Evolutionary conservation across 2,888 invertebrate species (phyloP), one percentile per base, ranked within the genome.

Genomic region (Alviniconcha strummeri): DNA sequence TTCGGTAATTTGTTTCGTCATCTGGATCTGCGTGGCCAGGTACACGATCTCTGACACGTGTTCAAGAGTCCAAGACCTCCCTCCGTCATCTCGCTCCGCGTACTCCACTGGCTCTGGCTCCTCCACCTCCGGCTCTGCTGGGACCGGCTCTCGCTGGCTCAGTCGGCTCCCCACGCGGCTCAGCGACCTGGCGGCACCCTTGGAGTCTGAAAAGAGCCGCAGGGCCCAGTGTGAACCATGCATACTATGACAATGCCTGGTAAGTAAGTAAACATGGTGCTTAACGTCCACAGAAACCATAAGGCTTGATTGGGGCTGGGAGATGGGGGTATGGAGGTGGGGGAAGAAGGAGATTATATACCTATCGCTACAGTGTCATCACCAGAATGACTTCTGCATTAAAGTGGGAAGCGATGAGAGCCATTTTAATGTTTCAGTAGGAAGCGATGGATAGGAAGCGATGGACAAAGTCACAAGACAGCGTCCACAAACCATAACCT

Each of bases 21-120:
- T 88, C 87, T 93, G 90, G 55, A 93, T 89, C 83, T 91, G 91
- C 13, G 91, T 92, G 17, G 90, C 90, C 82, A 93, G 88, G 86
- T 92, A 89, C 17, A 92, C 91, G 19, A 93, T 88, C 86, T 93
- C 92, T 13, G 91, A 89, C 83, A 92, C 91, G 86, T 92, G 91
- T 82, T 93, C 92, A 77, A 93, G 89, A 1, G 90, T 90, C 93
- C 93, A 93, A 1, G 92, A 92, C 52, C 87, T 84, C 52, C 83
- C 83, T 15, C 83, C 83, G 55, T 81, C 84, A 13, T 84, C 84
- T 4, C 75, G 72, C 54, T 75, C 84, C 57, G 78, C 64, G 19
- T 83, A 82, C 67, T 82, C 83, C 57, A 83, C 79, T 19, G 82
- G 82, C 36, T 84, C 80, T 36, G 15, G 15, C 64, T 13, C 75